Percentiles rank a stretch among this genome's conserved stretches.
These are phyloP conservation scores for Hephaestus fuliginosus DNA, from an alignment of 2,797 vertebrate genomes.

Conservation along the genomic window DNA sequence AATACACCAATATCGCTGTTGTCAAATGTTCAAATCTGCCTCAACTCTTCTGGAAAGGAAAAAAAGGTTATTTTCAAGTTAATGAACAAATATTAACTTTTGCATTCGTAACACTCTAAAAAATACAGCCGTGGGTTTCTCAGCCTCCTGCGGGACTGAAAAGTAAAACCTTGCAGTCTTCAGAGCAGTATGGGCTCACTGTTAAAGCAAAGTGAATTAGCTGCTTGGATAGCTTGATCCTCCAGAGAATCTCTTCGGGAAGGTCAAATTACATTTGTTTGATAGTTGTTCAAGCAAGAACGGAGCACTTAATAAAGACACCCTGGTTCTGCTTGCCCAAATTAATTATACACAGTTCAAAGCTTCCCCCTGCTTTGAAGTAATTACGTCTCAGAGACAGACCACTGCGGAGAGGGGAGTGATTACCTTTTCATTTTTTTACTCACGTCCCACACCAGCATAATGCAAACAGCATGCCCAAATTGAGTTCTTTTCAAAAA, in stretches of 20 bases:
- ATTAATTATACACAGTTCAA: conserved; percentile 76
- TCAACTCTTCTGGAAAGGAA: background rate
- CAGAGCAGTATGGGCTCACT: conserved; percentile 26
- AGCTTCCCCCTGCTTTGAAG: conserved; percentile 65
- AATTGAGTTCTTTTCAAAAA: conserved; percentile 27
- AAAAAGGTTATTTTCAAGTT: background rate
- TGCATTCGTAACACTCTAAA: background rate
- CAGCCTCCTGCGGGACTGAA: conserved; percentile 18
- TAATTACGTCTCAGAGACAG: conserved; percentile 63
- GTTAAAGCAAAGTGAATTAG: conserved; percentile 63
- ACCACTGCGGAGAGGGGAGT: conserved; percentile 48
- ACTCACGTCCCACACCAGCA: conserved; percentile 8
- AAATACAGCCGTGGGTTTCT: conserved; percentile 28
- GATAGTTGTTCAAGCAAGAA: conserved; percentile 69
- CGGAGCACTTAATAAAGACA: conserved; percentile 71
- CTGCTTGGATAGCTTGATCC: conserved; percentile 65
- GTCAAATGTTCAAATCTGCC: conserved; percentile 6
- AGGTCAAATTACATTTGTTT: conserved; percentile 74
- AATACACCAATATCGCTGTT: background rate
- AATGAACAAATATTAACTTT: background rate
- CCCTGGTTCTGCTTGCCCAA: conserved; percentile 64
- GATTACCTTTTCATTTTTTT: conserved; percentile 53
- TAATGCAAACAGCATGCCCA: conserved; percentile 10
- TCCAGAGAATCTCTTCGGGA: conserved; percentile 53
- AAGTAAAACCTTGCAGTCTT: conserved; percentile 42